Conservation (phyloP, 53 echinoderm and acorn worm species). For the Paracentrotus lividus region DNA sequence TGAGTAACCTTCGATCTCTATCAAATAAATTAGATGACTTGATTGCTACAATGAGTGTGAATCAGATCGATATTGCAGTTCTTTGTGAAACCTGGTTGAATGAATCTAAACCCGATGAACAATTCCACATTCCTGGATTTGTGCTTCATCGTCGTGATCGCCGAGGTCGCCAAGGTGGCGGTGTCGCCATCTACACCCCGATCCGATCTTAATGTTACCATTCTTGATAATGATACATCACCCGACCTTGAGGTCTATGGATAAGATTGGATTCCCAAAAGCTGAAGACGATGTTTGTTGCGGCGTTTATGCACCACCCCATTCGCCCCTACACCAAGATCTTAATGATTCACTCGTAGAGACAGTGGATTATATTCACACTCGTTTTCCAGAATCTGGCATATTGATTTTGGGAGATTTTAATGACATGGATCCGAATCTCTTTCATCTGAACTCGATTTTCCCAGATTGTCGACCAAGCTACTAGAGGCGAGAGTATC, state of each 20-base stretch:
- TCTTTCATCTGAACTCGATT: not conserved
- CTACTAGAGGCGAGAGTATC: conserved; percentile 6
- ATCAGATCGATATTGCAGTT: conserved; percentile 8
- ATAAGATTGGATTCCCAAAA: not conserved
- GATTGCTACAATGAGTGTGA: conserved; percentile 20
- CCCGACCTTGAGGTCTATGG: not conserved
- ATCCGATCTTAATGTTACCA: no score
- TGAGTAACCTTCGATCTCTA: conserved; percentile 3
- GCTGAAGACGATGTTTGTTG: not conserved
- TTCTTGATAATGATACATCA: no score
- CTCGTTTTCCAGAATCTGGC: not conserved
- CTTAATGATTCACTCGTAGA: conserved; percentile 12
- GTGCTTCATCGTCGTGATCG: conserved; percentile 21
- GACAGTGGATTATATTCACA: conserved; percentile 14
- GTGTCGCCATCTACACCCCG: not conserved
- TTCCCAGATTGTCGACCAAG: conserved; percentile 8
- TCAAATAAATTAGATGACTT: conserved; percentile 33
- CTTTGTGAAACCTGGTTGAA: not conserved
- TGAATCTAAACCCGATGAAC: not conserved
- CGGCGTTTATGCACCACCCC: conserved; percentile 10
- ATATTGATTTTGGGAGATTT: conserved; percentile 29
- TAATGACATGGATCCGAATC: not conserved
- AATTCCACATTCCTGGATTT: conserved; percentile 33
- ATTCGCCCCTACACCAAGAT: conserved; percentile 13
- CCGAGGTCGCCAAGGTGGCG: conserved; percentile 6